Evolutionary conservation across 2,113 vertebrate genomes (phyloP).

Genomic region (Anolis sagrei): DNA sequence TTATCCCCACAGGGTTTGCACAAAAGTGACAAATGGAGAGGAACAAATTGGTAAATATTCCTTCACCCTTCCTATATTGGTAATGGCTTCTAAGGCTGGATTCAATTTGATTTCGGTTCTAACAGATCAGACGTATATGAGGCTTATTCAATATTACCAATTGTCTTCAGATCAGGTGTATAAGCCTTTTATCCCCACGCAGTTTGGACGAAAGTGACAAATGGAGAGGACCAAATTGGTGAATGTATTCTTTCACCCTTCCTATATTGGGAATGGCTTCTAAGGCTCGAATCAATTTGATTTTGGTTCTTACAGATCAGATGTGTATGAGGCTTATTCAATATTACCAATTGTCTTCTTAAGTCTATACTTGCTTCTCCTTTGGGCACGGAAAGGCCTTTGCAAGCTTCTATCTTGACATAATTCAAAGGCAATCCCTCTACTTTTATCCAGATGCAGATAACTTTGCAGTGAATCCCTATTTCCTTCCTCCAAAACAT

Average conservation of each 20-base stretch:
- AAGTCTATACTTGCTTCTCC: not conserved
- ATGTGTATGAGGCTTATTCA: not conserved
- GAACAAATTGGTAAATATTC: too few species aligned
- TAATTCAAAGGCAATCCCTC: not conserved
- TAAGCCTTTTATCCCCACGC: not conserved
- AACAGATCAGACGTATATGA: not conserved
- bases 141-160: not conserved
- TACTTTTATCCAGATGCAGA: not conserved
- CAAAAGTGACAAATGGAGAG: too few species aligned
- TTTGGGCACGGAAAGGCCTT: not conserved
- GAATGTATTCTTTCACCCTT: too few species aligned
- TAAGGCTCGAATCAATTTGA: not conserved
- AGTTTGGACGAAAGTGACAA: too few species aligned
- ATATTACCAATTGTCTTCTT: not conserved
- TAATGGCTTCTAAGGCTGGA: not conserved
- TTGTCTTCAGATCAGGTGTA: not conserved
- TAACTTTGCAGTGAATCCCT: not conserved
- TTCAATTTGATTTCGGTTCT: not conserved
- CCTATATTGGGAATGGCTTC: too few species aligned
- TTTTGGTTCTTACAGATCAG: not conserved
- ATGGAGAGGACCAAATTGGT: too few species aligned
- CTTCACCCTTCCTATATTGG: too few species aligned
- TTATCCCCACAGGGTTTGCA: not conserved
- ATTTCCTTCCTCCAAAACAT: slow-evolving; percentile 2
- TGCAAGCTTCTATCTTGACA: too few species aligned